These are phyloP conservation scores for Scrobipalpa atriplicella DNA, from an alignment of 2,888 invertebrate species.

Conservation along the genomic window DNA sequence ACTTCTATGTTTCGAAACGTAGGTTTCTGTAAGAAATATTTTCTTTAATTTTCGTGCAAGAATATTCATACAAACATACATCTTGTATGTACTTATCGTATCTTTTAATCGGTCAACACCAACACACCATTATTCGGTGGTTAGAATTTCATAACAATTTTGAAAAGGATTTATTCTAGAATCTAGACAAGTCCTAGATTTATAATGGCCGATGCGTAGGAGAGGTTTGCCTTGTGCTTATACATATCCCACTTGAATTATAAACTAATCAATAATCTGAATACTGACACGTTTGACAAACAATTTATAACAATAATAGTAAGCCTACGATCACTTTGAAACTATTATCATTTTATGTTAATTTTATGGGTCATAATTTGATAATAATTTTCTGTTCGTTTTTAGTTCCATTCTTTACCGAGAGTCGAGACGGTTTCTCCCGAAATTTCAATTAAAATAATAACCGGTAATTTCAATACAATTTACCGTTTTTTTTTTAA, in stretches of 20 bases:
- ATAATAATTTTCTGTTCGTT: too few relatives aligned
- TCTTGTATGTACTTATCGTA: background rate
- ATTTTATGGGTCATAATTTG: background rate
- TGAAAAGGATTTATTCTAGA: slow-evolving; percentile 24
- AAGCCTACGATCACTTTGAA: slow-evolving; percentile 43
- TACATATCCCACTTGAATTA: slow-evolving; percentile 45
- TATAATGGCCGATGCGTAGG: slow-evolving; percentile 72
- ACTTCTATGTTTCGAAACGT: too few relatives aligned
- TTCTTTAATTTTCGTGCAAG: too few relatives aligned
- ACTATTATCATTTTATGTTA: slow-evolving; percentile 40
- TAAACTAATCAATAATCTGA: slow-evolving; percentile 49
- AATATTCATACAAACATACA: too few relatives aligned
- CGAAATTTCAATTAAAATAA: too few relatives aligned
- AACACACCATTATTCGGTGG: slow-evolving; percentile 30
- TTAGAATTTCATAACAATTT: slow-evolving; percentile 26
- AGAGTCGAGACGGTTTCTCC: too few relatives aligned
- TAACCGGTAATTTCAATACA: too few relatives aligned
- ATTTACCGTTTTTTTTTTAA: too few relatives aligned
- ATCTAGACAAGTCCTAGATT: slow-evolving; percentile 62
- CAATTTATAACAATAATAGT: slow-evolving; percentile 49
- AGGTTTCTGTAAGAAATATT: too few relatives aligned
- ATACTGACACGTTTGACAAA: slow-evolving; percentile 61
- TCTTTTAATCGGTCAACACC: slow-evolving; percentile 22
- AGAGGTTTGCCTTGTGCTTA: slow-evolving; percentile 72
- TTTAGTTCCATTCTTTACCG: too few relatives aligned